Conservation (phyloP, 2,888 invertebrate genomes). For the Rhimphoctona megacephalus region DNA sequence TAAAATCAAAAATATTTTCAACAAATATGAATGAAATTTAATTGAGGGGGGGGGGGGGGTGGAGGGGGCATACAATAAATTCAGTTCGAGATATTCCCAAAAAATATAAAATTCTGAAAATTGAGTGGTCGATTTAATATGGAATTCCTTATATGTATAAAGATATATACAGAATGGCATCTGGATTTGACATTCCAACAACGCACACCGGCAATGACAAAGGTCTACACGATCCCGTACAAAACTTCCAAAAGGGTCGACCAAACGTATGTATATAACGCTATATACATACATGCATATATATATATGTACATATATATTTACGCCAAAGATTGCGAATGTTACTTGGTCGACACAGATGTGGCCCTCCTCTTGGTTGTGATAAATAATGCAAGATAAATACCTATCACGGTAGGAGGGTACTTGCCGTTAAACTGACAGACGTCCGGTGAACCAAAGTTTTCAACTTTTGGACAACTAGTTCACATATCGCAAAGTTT, state of each 20-base stretch:
- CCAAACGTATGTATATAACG: constrained; percentile 6
- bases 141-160: neutral
- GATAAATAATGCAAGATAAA: constrained; percentile 65
- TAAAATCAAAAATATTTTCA: neutral
- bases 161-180: neutral
- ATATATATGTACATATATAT: constrained; percentile 30
- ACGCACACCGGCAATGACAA: constrained; percentile 54
- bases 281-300: neutral
- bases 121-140: neutral
- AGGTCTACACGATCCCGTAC: constrained; percentile 32
- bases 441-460: constrained; percentile 25
- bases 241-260: constrained; percentile 56
- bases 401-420: constrained; percentile 21
- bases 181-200: constrained; percentile 63
- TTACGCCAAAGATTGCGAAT: constrained; percentile 46
- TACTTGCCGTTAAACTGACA: constrained; percentile 9
- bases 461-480: constrained; percentile 19
- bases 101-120: neutral
- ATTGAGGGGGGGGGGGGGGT: neutral
- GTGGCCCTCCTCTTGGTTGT: constrained; percentile 20
- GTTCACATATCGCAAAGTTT: constrained; percentile 24
- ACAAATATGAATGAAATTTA: neutral
- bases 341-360: constrained; percentile 20
- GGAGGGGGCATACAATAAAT: neutral
- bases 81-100: neutral